These are phyloP conservation scores for Ericerus pela DNA, from an alignment of 1,140 invertebrate genomes.

Conservation along the genomic window DNA sequence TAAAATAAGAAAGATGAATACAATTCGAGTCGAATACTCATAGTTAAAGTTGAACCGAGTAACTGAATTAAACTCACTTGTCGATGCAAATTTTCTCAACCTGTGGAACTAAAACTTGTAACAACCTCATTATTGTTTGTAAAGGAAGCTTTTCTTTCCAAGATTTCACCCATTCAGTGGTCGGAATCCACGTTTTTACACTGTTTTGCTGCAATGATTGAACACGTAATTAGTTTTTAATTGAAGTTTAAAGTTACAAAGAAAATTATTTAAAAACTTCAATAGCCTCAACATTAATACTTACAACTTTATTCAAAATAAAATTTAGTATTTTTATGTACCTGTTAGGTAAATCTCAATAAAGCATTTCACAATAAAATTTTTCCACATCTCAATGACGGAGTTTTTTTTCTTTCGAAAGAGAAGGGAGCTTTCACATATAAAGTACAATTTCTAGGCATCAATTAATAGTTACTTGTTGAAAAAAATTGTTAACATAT, in stretches of 20 bases:
- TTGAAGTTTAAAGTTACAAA: slow-evolving; percentile 6
- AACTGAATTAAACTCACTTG: slow-evolving; percentile 51
- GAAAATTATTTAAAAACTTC: too few species aligned
- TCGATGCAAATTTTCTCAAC: slow-evolving; percentile 99
- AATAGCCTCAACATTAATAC: too few species aligned
- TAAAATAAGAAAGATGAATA: slow-evolving; percentile 23
- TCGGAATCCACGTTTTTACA: slow-evolving; percentile 52
- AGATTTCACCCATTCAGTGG: slow-evolving; percentile 83
- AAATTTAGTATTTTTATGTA: too few species aligned
- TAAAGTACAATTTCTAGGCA: too few species aligned
- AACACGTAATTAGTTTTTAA: neutral
- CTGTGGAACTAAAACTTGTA: slow-evolving; percentile 97
- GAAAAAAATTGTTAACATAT: too few species aligned
- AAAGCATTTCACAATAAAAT: too few species aligned
- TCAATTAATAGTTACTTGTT: too few species aligned
- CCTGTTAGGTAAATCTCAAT: too few species aligned
- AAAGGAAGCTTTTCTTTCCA: slow-evolving; percentile 96
- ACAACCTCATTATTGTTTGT: slow-evolving; percentile 95
- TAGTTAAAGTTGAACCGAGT: neutral
- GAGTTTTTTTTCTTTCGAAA: too few species aligned
- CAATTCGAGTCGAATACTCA: slow-evolving; percentile 2
- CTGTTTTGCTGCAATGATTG: neutral
- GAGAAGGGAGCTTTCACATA: too few species aligned
- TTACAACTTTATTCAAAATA: too few species aligned
- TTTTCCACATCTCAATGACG: too few species aligned